Evolutionary conservation across 2,113 vertebrate genomes (phyloP).

Genomic region (Sylvietta virens): DNA sequence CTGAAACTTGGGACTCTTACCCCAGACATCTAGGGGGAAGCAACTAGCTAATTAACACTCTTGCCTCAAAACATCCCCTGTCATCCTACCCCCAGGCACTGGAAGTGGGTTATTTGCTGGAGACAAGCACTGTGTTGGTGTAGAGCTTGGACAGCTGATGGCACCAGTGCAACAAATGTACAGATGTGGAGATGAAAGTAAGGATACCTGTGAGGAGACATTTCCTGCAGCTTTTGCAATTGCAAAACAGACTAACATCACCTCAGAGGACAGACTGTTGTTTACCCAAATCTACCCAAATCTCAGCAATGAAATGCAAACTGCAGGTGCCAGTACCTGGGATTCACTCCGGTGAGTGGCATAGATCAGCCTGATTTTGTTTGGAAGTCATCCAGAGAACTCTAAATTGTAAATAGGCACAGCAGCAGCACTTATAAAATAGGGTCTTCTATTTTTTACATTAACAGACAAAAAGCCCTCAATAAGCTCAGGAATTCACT

Average conservation of each 20-base stretch:
- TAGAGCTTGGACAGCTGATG: accelerated
- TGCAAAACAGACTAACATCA: background rate
- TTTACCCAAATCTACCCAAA: background rate
- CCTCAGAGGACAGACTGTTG: background rate
- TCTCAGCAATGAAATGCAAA: background rate
- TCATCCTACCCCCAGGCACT: background rate
- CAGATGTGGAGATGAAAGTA: background rate
- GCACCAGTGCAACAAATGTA: accelerated
- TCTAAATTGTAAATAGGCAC: background rate
- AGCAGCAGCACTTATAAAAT: background rate
- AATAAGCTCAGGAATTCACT: background rate
- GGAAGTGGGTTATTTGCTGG: background rate
- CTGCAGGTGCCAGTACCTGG: accelerated
- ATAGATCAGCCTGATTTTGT: background rate
- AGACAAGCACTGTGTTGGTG: background rate
- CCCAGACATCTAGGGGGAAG: background rate
- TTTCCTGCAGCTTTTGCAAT: background rate
- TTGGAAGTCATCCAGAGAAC: background rate
- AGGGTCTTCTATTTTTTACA: accelerated
- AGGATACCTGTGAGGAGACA: background rate
- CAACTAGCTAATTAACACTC: background rate
- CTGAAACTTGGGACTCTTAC: background rate
- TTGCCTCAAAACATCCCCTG: background rate
- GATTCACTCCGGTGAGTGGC: background rate
- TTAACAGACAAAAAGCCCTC: background rate